A percentile compares a stretch with the other conserved stretches of the same genome.
Evolutionary conservation across 2,797 vertebrate species (phyloP).

Genomic region (Pteronotus mesoamericanus): DNA sequence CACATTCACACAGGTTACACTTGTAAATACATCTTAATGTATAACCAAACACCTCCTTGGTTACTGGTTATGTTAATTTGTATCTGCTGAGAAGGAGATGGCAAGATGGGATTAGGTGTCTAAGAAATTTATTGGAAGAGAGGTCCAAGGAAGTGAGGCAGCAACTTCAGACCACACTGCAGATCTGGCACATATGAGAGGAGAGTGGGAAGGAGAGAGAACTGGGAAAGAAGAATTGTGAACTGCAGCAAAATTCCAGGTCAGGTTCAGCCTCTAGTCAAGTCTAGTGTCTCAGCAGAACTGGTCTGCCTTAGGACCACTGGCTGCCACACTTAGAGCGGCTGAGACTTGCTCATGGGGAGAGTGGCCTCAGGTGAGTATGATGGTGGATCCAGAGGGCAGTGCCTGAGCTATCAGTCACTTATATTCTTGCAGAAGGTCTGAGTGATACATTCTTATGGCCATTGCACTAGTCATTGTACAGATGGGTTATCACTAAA

Average conservation of each 20-base stretch:
- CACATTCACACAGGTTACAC: neutral
- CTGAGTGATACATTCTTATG: neutral
- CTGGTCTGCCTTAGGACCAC: neutral
- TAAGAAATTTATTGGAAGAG: neutral
- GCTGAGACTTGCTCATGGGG: neutral
- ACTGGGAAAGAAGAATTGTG: neutral
- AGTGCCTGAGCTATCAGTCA: neutral
- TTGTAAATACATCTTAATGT: neutral
- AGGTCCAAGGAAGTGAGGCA: neutral
- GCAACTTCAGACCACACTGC: neutral
- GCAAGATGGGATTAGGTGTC: neutral
- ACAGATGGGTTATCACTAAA: neutral
- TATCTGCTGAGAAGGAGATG: neutral
- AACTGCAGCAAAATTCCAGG: neutral
- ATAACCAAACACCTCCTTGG: neutral
- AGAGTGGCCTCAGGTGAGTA: neutral
- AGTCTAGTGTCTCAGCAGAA: neutral
- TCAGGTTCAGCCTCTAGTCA: neutral
- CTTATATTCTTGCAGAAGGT: neutral
- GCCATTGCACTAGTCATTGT: too few relatives aligned
- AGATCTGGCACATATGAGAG: neutral
- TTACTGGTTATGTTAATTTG: neutral
- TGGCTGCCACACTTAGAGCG: neutral
- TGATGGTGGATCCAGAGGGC: neutral
- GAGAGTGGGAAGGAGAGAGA: neutral